Conservation (phyloP, 2,797 vertebrate species). For the Nyctalus aviator region DNA sequence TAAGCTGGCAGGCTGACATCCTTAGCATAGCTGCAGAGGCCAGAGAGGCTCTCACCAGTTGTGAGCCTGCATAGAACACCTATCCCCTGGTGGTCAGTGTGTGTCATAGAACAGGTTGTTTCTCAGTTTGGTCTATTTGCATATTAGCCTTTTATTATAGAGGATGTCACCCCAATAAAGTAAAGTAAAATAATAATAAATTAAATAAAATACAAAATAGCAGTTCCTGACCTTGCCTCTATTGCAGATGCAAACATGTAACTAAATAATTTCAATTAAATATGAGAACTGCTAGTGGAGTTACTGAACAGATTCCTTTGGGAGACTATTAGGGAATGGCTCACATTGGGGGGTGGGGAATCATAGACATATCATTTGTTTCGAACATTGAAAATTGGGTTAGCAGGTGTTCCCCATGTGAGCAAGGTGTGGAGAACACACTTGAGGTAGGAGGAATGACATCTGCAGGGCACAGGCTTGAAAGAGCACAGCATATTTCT, state of each 20-base stretch:
- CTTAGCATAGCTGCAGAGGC: no score
- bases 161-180: not conserved
- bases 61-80: no score
- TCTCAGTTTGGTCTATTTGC: no score
- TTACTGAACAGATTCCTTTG: not conserved
- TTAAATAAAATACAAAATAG: not conserved
- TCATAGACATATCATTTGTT: not conserved
- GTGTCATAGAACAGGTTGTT: no score
- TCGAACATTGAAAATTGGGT: not conserved
- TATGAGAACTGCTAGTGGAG: slow-evolving; percentile 22
- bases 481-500: not conserved
- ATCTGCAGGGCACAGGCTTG: not conserved
- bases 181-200: not conserved
- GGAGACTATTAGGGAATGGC: not conserved
- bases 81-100: no score
- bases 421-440: not conserved
- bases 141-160: no score
- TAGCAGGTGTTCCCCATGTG: not conserved
- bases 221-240: not conserved
- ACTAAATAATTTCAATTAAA: slow-evolving; percentile 23
- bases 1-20: no score
- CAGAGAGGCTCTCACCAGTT: no score
- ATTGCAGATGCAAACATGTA: not conserved
- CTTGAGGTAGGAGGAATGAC: not conserved
- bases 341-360: not conserved